Evolutionary conservation across 1,140 invertebrate species (phyloP), one percentile per base, ranked within the genome.

Genomic region (Aphis craccivora): DNA sequence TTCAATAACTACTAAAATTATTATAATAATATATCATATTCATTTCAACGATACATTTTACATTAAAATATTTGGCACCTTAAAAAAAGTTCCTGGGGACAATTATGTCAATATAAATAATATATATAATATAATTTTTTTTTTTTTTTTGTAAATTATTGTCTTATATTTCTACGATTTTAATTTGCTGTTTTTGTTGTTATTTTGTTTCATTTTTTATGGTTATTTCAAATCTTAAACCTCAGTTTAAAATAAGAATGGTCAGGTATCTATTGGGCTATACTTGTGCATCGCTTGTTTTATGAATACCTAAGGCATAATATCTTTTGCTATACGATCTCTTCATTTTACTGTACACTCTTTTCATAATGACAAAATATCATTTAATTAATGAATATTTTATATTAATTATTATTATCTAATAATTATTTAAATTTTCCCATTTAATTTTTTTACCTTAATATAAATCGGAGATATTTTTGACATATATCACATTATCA

Each of bases 51-150:
- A n/a, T 53, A 93, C 51, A 86, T 93, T 84, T 93, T 86, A 40
- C 40, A 93, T 86, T 86, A 6, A 90, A 90, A 90, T 51, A 53
- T 86, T 55, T 53, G 37, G 35, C 81, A 86, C 48, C 48, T 86
- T 40, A 86, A 51, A 60, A 37, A 86, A 93, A 93, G 91, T 93
- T 93, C 91, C 91, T 93, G 81, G 91, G 91, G 45, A 93, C 91
- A 92, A n/a, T 30, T 92, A 84, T 92, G 81, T 93, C 76, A 25
- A 93, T 93, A 93, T 93, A 86, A 43, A 93, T 86, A 93, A 86
- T 53, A 93, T 84, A 53, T 40, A 84, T 83, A 90, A 51, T 93
- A 93, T 93, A 53, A 53, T 86, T 86, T 93, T 83, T n/a, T 83
- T 91, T 91, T 76, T 91, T 90, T 53, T 86, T 37, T 51, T 93